phyloP scores from a whole-genome alignment of 1,140 invertebrate genomes.

The Geopemphigus sp. region DNA sequence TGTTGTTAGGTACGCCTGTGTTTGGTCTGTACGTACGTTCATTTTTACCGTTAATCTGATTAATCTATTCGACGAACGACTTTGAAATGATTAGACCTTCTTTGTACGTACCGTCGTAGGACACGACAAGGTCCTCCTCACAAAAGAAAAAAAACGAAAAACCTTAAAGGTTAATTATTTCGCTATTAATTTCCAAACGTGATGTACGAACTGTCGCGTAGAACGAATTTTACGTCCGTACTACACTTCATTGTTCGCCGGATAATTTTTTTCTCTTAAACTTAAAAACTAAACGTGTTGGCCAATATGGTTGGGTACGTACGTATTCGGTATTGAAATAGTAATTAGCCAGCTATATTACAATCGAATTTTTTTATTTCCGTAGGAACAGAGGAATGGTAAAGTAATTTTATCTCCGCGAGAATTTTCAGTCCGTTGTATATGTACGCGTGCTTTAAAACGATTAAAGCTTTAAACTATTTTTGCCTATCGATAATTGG shows the following conservation, averaged over 20 bases:
- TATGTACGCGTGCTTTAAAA: background rate
- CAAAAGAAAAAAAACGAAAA: background rate
- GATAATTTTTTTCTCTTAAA: background rate
- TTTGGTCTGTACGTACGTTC: too few relatives aligned
- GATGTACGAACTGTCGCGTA: too few relatives aligned
- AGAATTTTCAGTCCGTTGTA: background rate
- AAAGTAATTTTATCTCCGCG: slow-evolving; percentile 11
- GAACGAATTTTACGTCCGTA: background rate
- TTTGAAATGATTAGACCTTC: slow-evolving; percentile 26
- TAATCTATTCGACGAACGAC: background rate
- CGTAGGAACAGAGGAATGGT: background rate
- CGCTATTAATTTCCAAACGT: too few relatives aligned
- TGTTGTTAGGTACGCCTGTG: too few relatives aligned
- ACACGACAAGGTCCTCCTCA: background rate
- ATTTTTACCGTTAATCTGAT: background rate
- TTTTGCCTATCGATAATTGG: background rate
- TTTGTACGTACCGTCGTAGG: too few relatives aligned
- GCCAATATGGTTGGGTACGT: too few relatives aligned
- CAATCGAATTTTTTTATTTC: background rate
- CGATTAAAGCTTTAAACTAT: background rate
- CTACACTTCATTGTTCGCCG: background rate
- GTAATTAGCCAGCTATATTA: background rate
- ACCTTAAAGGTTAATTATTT: too few relatives aligned
- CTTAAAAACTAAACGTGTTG: too few relatives aligned
- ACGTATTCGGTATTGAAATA: background rate